Conservation (phyloP, 1,140 invertebrate genomes). For the Araneus ventricosus region DNA sequence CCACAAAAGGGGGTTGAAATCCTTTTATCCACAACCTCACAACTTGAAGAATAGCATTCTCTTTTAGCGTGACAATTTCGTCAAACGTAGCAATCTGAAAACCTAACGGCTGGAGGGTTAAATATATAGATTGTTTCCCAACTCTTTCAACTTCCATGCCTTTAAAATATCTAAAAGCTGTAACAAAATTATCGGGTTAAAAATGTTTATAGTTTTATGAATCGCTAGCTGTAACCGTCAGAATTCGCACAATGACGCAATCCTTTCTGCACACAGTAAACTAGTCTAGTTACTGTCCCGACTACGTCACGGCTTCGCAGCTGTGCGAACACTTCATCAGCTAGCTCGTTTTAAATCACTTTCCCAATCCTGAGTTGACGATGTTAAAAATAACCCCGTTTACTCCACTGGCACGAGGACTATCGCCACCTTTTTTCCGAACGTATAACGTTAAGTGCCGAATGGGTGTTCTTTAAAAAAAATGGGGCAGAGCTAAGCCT, state of each 20-base stretch:
- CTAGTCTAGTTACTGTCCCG: background rate
- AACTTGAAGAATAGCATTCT: too few relatives aligned
- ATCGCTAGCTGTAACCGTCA: background rate
- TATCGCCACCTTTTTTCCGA: background rate
- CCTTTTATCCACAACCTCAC: too few relatives aligned
- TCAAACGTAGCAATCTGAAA: too few relatives aligned
- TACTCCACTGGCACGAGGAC: background rate
- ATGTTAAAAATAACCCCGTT: slow-evolving; percentile 30
- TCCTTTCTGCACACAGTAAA: background rate
- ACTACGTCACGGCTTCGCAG: background rate
- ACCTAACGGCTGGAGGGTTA: too few relatives aligned
- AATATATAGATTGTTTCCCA: background rate
- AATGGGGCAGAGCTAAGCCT: background rate
- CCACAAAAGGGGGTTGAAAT: too few relatives aligned
- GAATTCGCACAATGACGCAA: background rate
- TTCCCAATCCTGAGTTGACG: background rate
- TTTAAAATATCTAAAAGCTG: background rate
- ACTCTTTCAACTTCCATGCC: background rate
- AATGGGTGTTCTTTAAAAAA: background rate
- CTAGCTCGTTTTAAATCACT: slow-evolving; percentile 4
- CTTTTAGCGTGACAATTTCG: too few relatives aligned
- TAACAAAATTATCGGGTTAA: background rate
- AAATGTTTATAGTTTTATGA: background rate
- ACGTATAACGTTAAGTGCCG: background rate
- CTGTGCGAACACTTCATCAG: slow-evolving; percentile 5